Percentiles rank a stretch among this genome's conserved stretches.
These are phyloP conservation scores for Pantherophis alleghaniensis DNA, from an alignment of 2,797 vertebrate genomes.

Conservation along the genomic window DNA sequence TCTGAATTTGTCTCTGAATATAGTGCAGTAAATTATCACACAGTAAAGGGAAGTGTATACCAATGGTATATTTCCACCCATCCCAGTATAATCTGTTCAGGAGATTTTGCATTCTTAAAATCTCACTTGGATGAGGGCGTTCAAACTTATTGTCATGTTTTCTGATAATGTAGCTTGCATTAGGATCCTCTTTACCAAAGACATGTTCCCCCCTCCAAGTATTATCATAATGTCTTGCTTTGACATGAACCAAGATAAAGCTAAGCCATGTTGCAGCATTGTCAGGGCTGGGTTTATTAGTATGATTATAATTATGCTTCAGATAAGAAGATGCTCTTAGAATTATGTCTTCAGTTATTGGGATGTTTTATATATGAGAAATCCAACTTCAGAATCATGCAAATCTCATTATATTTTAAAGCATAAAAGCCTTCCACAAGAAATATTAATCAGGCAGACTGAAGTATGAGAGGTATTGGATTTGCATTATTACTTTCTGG, in stretches of 20 bases:
- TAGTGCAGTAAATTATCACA: not conserved
- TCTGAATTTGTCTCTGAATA: not conserved
- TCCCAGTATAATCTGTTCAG: not conserved
- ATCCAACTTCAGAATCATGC: conserved; percentile 42
- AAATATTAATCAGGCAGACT: conserved; percentile 59
- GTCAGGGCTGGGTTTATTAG: not conserved
- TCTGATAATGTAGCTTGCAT: not conserved
- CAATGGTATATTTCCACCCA: not conserved
- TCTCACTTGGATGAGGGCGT: not conserved
- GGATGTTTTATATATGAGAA: conserved; percentile 51
- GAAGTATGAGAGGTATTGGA: conserved; percentile 34
- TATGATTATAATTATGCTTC: conserved; percentile 11
- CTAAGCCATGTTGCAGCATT: conserved; percentile 10
- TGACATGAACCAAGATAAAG: conserved; percentile 15
- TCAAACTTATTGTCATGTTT: not conserved
- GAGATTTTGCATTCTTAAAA: not conserved
- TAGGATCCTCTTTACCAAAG: not conserved
- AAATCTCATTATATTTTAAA: conserved; percentile 52
- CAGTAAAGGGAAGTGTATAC: not conserved
- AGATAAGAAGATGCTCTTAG: conserved; percentile 28
- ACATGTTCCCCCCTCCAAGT: not conserved
- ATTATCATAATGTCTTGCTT: conserved; percentile 6
- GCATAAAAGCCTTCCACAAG: conserved; percentile 48
- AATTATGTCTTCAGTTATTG: conserved; percentile 34
- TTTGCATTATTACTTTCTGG: conserved; percentile 54